Evolutionary conservation across 2,797 vertebrate genomes (phyloP).

Genomic region (Helicolenus hilgendorfi): DNA sequence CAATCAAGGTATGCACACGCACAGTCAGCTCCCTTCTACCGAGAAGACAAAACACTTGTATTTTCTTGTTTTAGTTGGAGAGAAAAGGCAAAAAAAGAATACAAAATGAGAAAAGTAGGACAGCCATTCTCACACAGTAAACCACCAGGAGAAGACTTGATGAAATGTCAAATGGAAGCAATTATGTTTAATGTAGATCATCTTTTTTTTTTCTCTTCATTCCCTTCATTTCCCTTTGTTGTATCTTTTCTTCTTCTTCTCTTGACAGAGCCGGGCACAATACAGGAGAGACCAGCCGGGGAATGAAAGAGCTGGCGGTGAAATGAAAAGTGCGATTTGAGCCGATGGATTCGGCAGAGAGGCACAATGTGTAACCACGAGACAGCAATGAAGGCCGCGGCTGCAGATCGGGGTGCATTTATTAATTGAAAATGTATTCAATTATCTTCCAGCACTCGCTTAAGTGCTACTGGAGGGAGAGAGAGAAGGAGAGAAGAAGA

Average conservation of each 20-base stretch:
- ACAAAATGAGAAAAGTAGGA: conserved; percentile 23
- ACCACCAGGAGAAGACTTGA: conserved; percentile 29
- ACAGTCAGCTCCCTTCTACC: background rate
- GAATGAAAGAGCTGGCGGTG: conserved; percentile 61
- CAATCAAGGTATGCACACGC: background rate
- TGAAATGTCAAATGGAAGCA: conserved; percentile 63
- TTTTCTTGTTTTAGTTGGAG: conserved; percentile 20
- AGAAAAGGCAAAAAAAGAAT: background rate
- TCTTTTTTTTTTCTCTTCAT: conserved; percentile 21
- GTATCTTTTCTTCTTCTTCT: background rate
- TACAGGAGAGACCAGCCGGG: conserved; percentile 14
- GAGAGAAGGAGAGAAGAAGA: background rate
- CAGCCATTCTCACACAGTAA: conserved; percentile 17
- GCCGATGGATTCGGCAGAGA: conserved; percentile 14
- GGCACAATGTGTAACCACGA: conserved; percentile 9
- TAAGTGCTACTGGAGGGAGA: background rate
- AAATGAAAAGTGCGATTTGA: conserved; percentile 50
- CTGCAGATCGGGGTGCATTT: conserved; percentile 17
- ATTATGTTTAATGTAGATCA: conserved; percentile 71
- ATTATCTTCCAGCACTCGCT: conserved; percentile 35
- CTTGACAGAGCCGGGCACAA: conserved; percentile 6
- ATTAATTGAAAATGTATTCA: conserved; percentile 74
- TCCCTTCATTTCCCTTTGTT: conserved; percentile 51
- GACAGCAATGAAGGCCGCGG: conserved; percentile 10
- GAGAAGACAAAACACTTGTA: background rate